Percentiles rank a stretch among this genome's conserved stretches.
Evolutionary conservation across 2,888 invertebrate species (phyloP).

Genomic region (Cantharis lateralis): DNA sequence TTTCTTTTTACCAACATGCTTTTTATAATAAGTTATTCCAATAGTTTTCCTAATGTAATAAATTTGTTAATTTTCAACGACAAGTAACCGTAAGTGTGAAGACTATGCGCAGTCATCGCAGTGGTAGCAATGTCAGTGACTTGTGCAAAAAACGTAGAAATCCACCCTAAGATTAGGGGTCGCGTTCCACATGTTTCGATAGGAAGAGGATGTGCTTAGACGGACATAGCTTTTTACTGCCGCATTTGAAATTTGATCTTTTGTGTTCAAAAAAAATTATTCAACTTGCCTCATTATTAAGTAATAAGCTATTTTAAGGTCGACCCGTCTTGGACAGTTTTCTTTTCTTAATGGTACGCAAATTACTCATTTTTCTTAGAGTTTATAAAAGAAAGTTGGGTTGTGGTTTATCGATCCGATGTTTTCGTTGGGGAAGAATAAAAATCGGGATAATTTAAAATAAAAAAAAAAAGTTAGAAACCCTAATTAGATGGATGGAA

Average conservation of each 20-base stretch:
- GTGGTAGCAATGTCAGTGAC: slow-evolving; percentile 20
- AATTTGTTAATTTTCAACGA: background rate
- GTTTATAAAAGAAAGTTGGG: background rate
- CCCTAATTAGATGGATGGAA: slow-evolving; percentile 20
- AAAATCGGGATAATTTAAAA: background rate
- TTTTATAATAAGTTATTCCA: too few species aligned
- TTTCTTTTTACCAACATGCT: too few species aligned
- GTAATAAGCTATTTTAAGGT: background rate
- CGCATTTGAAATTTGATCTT: slow-evolving; percentile 22
- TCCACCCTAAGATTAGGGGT: slow-evolving; percentile 15
- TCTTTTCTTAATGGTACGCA: background rate
- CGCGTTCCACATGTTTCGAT: slow-evolving; percentile 26
- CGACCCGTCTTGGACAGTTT: background rate
- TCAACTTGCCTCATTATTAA: background rate
- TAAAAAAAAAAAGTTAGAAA: background rate
- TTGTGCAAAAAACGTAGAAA: slow-evolving; percentile 14
- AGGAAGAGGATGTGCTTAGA: slow-evolving; percentile 30
- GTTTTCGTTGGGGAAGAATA: background rate
- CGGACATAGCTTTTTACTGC: slow-evolving; percentile 31
- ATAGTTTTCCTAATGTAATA: background rate
- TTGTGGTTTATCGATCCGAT: background rate
- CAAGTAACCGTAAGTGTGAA: slow-evolving; percentile 19
- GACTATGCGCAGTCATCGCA: slow-evolving; percentile 22
- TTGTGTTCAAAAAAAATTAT: background rate
- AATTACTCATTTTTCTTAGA: background rate